Base-by-base conservation (phyloP, 1,140 invertebrate genomes). In the Drosophila equinoxialis region DNA sequence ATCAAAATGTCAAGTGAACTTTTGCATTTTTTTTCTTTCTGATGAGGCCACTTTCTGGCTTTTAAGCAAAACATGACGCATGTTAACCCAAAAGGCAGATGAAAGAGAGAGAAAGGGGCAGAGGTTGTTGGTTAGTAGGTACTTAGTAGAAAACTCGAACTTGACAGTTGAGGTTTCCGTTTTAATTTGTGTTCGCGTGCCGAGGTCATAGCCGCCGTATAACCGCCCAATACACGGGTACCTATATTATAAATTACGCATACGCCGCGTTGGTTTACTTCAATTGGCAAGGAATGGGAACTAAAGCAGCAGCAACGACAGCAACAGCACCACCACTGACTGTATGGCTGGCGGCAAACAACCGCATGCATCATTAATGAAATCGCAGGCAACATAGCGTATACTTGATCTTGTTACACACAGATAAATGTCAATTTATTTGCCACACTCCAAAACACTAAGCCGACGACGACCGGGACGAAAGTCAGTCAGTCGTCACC, bases 371-470 rank as follows among this genome's bases (percentile, higher is more conserved):
- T 81, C 79, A 86, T 79, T 82, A 87, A 68, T 73, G 71, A 74
- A 69, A 77, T 77, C 69, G 66, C 57, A 79, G 77, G 77, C 83
- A 80, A 72, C 77, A 67, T 72, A 72, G 84, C 84, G 84, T 87
- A 89, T 87, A 68, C 84, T 87, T 87, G 84, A 89, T 87, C 84
- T 87, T 87, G 84, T 87, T 87, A 89, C 77, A 83, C 68, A 68
- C 84, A 87, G 84, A 86, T 87, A 87, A 87, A 87, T 87, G 84
- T 87, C 84, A 87, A 87, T 87, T 87, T 84, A 84, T 87, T 87
- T 87, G 77, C 84, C 84, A 87, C 83, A 87, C 83, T 87, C 84
- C 72, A 89, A 59, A 83, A 74, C 83, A 80, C 83, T 83, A 87
- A 87, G 83, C 83, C 84, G 72, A 70, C 57, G 68, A 37, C 75